Evolutionary conservation across 2,888 invertebrate genomes (phyloP).

Genomic region (Cosmopolites sordidus): DNA sequence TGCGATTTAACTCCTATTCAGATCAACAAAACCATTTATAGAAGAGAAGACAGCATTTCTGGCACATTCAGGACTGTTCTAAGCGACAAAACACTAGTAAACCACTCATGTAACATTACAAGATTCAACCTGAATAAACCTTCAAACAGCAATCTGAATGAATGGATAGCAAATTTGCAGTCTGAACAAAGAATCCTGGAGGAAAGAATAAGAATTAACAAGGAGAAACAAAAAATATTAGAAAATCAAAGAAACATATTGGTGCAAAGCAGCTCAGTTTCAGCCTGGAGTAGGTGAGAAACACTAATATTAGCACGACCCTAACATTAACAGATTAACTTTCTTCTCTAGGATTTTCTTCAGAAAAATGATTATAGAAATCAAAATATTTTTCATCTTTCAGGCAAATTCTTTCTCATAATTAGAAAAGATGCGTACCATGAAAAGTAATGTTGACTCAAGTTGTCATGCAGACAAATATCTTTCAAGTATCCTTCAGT

Average conservation of each 20-base stretch:
- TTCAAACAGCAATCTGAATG: conserved; percentile 25
- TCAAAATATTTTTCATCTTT: too few relatives aligned
- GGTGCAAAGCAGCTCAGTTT: neutral
- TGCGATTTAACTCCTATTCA: conserved; percentile 20
- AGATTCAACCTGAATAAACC: conserved; percentile 18
- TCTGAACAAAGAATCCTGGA: conserved; percentile 36
- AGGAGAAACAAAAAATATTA: conserved; percentile 27
- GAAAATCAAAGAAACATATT: conserved; percentile 13
- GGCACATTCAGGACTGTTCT: neutral
- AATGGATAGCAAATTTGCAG: conserved; percentile 32
- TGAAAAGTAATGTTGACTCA: too few relatives aligned
- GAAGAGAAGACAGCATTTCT: neutral
- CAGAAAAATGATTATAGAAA: too few relatives aligned
- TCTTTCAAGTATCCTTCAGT: too few relatives aligned
- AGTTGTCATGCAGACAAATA: too few relatives aligned
- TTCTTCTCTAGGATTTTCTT: too few relatives aligned
- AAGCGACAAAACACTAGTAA: neutral
- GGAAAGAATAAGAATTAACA: conserved; percentile 32
- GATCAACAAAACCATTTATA: neutral
- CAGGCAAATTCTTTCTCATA: too few relatives aligned
- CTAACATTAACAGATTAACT: too few relatives aligned
- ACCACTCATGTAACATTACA: neutral
- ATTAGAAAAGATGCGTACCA: too few relatives aligned
- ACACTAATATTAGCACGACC: too few relatives aligned
- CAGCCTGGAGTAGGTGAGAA: too few relatives aligned